Evolutionary conservation across 2,113 vertebrate species (phyloP).

Genomic region (Coturnix japonica): DNA sequence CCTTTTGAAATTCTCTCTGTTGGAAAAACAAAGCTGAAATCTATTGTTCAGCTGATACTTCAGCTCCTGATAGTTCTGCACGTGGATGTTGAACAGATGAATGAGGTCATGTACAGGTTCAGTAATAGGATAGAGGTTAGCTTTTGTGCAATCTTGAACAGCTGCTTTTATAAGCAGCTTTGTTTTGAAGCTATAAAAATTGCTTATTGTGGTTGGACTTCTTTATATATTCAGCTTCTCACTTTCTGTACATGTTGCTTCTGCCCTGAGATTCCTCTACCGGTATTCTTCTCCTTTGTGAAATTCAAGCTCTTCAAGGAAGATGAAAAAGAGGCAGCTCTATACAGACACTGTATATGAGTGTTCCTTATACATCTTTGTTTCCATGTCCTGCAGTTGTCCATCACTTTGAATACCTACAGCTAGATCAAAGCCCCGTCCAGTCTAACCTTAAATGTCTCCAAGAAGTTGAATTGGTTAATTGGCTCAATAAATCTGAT

Average conservation of each 20-base stretch:
- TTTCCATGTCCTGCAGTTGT: neutral
- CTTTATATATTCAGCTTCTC: neutral
- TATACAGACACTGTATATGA: neutral
- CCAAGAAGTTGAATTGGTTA: neutral
- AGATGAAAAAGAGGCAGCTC: neutral
- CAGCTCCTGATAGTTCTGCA: neutral
- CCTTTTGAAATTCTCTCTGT: neutral
- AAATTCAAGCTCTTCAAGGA: neutral
- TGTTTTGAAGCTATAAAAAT: neutral
- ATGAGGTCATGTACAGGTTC: neutral
- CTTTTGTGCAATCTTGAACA: neutral
- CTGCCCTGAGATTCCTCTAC: neutral
- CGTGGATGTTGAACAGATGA: neutral
- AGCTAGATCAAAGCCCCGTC: too few relatives aligned
- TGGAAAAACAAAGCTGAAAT: neutral
- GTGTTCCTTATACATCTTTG: neutral
- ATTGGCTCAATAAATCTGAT: neutral
- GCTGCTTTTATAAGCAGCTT: neutral
- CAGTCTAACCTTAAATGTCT: too few relatives aligned
- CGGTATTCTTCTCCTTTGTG: neutral
- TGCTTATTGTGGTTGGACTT: neutral
- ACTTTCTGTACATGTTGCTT: neutral
- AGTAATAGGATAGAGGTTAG: neutral
- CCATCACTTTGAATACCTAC: neutral
- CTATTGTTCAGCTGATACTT: neutral